These are phyloP conservation scores for Gnatocerus cornutus DNA, from an alignment of 2,888 invertebrate genomes.

Conservation along the genomic window DNA sequence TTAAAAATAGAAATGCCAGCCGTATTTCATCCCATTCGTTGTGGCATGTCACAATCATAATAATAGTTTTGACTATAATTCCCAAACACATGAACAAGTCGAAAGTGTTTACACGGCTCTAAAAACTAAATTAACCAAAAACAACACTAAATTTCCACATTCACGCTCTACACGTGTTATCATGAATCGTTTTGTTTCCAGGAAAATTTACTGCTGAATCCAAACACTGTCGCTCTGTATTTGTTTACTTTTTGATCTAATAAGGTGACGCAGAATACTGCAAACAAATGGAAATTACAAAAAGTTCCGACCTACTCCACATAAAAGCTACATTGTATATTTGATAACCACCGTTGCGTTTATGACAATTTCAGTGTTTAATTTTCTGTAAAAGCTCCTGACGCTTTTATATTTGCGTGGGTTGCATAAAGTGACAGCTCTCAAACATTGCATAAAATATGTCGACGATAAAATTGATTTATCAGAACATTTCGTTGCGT, in stretches of 20 bases:
- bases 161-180: too few species aligned
- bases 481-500: constrained; percentile 34
- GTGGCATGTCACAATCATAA: too few species aligned
- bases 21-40: too few species aligned
- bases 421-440: constrained; percentile 41
- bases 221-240: too few species aligned
- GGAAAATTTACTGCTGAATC: too few species aligned
- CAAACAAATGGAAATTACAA: constrained; percentile 5
- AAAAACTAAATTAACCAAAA: too few species aligned
- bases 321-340: constrained; percentile 32
- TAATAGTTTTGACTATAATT: too few species aligned
- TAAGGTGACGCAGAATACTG: neutral
- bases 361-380: constrained; percentile 42
- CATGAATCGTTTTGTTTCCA: too few species aligned
- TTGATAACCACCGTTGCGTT: constrained; percentile 32
- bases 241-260: neutral
- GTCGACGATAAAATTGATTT: constrained; percentile 34
- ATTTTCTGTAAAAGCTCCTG: constrained; percentile 43
- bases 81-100: too few species aligned
- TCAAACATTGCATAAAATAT: constrained; percentile 44
- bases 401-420: constrained; percentile 42
- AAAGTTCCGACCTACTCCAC: neutral
- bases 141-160: too few species aligned
- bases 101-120: too few species aligned
- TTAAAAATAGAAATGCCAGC: too few species aligned